phyloP scores from a whole-genome alignment of 2,888 invertebrate genomes.

The Odontothrips loti region DNA sequence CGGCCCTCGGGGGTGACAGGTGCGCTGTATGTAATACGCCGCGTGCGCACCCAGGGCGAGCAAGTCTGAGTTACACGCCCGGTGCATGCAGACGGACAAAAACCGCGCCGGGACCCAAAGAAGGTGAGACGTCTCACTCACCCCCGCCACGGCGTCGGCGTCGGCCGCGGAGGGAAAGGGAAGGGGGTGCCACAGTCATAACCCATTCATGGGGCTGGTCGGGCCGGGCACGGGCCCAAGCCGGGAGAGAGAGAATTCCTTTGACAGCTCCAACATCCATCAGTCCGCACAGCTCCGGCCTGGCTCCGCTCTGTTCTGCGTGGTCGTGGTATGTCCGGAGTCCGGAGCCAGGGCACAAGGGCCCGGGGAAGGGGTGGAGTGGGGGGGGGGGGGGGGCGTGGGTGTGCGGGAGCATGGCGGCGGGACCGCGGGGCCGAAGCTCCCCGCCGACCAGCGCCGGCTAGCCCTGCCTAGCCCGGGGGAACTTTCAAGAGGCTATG shows the following conservation, averaged over 20 bases:
- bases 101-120: neutral
- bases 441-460: neutral
- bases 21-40: no score
- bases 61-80: no score
- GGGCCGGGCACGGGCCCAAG: neutral
- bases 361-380: no score
- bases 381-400: neutral
- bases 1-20: no score
- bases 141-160: neutral
- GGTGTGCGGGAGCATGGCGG: neutral
- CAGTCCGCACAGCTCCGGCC: neutral
- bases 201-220: conserved; percentile 1
- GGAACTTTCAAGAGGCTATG: neutral
- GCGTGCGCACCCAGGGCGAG: no score
- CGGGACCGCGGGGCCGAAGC: neutral
- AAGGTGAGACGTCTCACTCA: neutral
- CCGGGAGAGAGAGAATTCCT: conserved; percentile 4
- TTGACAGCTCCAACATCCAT: conserved; percentile 19
- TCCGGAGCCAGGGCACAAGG: neutral
- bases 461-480: neutral
- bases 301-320: no score
- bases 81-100: no score
- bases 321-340: no score
- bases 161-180: neutral
- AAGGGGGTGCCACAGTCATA: neutral